phyloP scores from a whole-genome alignment of 2,888 invertebrate species.

The Scaeva pyrastri region DNA sequence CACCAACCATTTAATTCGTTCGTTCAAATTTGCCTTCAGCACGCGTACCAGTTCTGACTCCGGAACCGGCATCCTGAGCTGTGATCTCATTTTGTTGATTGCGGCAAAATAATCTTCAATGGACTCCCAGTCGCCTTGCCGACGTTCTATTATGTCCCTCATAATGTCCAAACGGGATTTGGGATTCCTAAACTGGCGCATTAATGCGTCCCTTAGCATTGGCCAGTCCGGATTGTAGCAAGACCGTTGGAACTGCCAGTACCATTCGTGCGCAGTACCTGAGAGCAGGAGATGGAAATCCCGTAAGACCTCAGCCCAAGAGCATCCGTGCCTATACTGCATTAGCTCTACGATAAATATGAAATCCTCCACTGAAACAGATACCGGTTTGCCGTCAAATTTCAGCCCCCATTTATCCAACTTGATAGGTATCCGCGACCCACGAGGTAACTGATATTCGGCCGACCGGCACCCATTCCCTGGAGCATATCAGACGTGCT shows the following conservation, averaged over 20 bases:
- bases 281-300: slow-evolving; percentile 2
- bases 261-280: slow-evolving; percentile 2
- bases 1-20: background rate
- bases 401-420: slow-evolving; percentile 17
- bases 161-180: slow-evolving; percentile 20
- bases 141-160: slow-evolving; percentile 14
- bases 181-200: background rate
- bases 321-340: background rate
- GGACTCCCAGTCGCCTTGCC: slow-evolving; percentile 7
- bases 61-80: background rate
- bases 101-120: slow-evolving; percentile 1
- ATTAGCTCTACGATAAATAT: background rate
- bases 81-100: background rate
- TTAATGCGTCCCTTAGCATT: background rate
- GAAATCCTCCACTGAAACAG: background rate
- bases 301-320: background rate
- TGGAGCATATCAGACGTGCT: too few relatives aligned
- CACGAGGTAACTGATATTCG: too few relatives aligned
- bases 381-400: background rate
- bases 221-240: slow-evolving; percentile 1
- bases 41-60: background rate
- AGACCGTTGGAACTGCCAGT: slow-evolving; percentile 15
- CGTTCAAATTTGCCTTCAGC: background rate
- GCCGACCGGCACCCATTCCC: background rate
- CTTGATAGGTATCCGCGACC: background rate